A percentile compares a stretch with the other conserved stretches of the same genome.
Conservation (phyloP, 2,888 invertebrate species). For the Hypercompe scribonia region DNA sequence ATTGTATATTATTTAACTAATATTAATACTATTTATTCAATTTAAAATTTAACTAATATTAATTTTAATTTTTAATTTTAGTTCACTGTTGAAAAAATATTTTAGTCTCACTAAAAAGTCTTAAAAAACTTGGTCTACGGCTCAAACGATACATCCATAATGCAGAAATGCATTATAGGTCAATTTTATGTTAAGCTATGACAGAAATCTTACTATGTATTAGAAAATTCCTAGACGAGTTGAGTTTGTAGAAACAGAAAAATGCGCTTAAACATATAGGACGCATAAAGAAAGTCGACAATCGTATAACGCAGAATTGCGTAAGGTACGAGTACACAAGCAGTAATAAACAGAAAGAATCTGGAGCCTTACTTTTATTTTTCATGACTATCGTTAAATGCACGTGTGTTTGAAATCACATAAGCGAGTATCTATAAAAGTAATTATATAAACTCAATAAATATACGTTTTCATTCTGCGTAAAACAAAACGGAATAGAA, state of each 20-base stretch:
- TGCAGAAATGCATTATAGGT: neutral
- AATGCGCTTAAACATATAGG: neutral
- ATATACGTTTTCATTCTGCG: neutral
- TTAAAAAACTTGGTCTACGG: neutral
- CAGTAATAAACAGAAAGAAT: neutral
- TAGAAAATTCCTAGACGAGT: neutral
- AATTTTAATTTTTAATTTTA: too few relatives aligned
- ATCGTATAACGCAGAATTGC: neutral
- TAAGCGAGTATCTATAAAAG: neutral
- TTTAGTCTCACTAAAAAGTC: neutral
- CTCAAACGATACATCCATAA: neutral
- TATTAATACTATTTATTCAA: too few relatives aligned
- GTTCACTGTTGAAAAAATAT: neutral
- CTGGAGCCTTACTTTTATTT: neutral
- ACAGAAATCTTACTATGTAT: too few relatives aligned
- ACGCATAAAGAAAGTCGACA: neutral
- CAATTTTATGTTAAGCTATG: neutral
- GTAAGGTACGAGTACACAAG: too few relatives aligned
- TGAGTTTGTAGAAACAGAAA: neutral
- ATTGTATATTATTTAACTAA: too few relatives aligned
- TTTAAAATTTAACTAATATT: too few relatives aligned
- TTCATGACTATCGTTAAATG: neutral
- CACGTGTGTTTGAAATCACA: neutral
- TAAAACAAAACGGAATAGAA: slow-evolving; percentile 6
- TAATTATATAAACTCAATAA: neutral